Evolutionary conservation across 2,113 vertebrate genomes (phyloP), one percentile per base, ranked within the genome.

Genomic region (Dromiciops gliroides): DNA sequence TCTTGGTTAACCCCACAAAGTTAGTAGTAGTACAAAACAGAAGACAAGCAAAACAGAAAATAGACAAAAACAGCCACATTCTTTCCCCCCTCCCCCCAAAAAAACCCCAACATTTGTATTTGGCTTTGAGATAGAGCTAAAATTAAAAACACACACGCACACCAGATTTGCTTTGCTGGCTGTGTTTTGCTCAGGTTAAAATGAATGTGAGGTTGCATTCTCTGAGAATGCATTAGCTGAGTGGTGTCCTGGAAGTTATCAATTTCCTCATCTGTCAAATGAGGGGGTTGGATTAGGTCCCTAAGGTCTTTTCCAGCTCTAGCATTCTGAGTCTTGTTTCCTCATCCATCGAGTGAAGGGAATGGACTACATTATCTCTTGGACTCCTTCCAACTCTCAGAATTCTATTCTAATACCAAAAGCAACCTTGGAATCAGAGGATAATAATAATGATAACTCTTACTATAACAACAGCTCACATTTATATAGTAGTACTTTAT

Each of bases 1-100:
- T 93, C 60, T 95, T 89, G 92, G 67, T 44, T 44, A 44, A 83
- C 37, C n/a, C 67, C n/a, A 83, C 67, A 83, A 96, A 92, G 56
- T 0, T 37, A 14, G 53, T 10, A 56, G 56, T 14, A 83, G 67
- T 7, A 22, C n/a, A 22, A 44, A 83, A 44, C 0, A 44, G 16
- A 11, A 67, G 12, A 67, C 60, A 67, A 37, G 60, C 67, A 83
- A 83, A 83, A 83, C 19, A 44, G 67, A 44, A 75, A n/a, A 89
- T 89, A 1, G 92, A 44, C 11, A 14, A 37, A 88, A 48, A 50
- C 25, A 44, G 19, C n/a, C n/a, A n/a, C 16, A 10, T 11, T 10
- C 51, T 89, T 60, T 8, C 8, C 11, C 60, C 11, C 3, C 51
- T n/a, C 91, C 60, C 47, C 19, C 48, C 37, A 8, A 9, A 49